Percentiles rank a stretch among this genome's conserved stretches.
Evolutionary conservation across 1,140 invertebrate genomes (phyloP).

Genomic region (Oreohelix idahoensis): DNA sequence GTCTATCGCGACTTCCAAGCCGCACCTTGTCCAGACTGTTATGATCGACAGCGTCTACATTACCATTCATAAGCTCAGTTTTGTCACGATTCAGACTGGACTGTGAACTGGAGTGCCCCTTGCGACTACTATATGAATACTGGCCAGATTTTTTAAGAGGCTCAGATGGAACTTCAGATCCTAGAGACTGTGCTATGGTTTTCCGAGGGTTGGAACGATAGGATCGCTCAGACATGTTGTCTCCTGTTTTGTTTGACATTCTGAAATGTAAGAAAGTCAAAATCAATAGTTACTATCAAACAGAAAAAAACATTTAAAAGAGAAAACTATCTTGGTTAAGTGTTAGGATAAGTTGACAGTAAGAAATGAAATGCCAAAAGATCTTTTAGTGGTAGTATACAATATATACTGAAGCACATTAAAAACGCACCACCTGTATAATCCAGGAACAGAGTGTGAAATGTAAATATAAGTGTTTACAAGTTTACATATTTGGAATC

Average conservation of each 20-base stretch:
- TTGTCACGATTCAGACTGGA: slow-evolving; percentile 18
- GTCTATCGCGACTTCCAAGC: neutral
- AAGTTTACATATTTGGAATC: too few species aligned
- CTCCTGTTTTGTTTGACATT: neutral
- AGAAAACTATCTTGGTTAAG: too few species aligned
- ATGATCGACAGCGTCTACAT: neutral
- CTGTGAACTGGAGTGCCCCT: neutral
- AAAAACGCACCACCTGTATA: too few species aligned
- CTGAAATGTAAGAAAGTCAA: neutral
- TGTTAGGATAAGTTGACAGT: too few species aligned
- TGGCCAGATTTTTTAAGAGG: slow-evolving; percentile 14
- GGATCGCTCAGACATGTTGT: slow-evolving; percentile 25
- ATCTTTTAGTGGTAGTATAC: too few species aligned
- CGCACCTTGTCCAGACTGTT: neutral
- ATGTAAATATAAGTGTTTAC: too few species aligned
- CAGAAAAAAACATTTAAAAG: too few species aligned
- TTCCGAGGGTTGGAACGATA: slow-evolving; percentile 10
- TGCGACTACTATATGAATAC: neutral
- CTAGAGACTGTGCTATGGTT: neutral
- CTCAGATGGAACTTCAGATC: slow-evolving; percentile 9
- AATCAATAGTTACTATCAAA: neutral
- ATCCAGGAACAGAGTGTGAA: too few species aligned
- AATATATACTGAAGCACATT: too few species aligned
- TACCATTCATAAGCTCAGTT: neutral
- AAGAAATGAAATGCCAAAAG: too few species aligned